phyloP scores from a whole-genome alignment of 2,113 vertebrate species.

The Atractosteus spatula region DNA sequence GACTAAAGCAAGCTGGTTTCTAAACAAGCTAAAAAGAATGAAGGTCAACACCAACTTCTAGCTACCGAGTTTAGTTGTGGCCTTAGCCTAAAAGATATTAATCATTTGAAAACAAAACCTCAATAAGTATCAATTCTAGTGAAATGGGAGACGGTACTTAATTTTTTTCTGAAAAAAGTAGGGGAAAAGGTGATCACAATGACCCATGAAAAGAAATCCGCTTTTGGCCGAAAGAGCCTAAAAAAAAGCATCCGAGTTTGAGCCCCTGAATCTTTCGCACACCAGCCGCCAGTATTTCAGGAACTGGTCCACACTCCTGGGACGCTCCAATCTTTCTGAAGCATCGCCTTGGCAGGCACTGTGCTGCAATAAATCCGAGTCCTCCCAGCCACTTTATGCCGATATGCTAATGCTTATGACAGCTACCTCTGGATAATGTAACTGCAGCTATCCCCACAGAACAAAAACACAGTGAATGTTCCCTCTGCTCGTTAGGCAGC shows the following conservation, averaged over 20 bases:
- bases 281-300: too few relatives aligned
- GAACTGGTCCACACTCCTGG: background rate
- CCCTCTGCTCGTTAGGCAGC: conserved; percentile 25
- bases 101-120: too few relatives aligned
- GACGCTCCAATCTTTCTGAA: conserved; percentile 27
- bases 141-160: too few relatives aligned
- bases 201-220: too few relatives aligned
- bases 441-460: conserved; percentile 10
- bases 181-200: too few relatives aligned
- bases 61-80: too few relatives aligned
- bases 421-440: conserved; percentile 26
- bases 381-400: background rate
- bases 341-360: conserved; percentile 23
- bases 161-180: too few relatives aligned
- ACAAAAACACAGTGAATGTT: conserved; percentile 1
- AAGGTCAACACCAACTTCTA: too few relatives aligned
- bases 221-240: background rate
- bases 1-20: too few relatives aligned
- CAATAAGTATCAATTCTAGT: too few relatives aligned
- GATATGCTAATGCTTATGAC: background rate
- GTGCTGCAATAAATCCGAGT: conserved; percentile 17
- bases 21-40: too few relatives aligned
- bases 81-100: too few relatives aligned
- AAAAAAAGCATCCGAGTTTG: background rate
- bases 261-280: background rate